Conservation (phyloP, 2,113 vertebrate species). For the Phalacrocorax carbo region DNA sequence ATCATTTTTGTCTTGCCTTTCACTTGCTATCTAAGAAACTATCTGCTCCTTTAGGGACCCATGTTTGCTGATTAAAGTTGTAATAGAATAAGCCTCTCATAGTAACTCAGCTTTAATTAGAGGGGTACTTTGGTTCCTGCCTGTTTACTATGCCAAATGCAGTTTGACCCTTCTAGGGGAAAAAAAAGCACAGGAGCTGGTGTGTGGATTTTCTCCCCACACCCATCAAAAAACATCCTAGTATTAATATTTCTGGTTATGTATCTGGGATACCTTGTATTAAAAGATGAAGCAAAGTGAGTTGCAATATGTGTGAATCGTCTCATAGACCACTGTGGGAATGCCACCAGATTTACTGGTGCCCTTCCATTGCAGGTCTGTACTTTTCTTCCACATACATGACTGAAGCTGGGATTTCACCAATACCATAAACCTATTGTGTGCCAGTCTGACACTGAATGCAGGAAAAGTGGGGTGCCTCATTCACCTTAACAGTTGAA, state of each 20-base stretch:
- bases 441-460: neutral
- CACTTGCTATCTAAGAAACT: neutral
- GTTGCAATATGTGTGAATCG: neutral
- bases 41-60: neutral
- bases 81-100: neutral
- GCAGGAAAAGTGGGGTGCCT: neutral
- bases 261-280: neutral
- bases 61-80: neutral
- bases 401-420: neutral
- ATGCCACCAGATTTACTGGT: neutral
- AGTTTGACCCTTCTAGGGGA: neutral
- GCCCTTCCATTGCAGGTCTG: neutral
- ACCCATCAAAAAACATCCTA: rapidly evolving
- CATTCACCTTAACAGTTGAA: neutral
- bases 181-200: neutral
- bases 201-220: neutral
- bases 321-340: neutral
- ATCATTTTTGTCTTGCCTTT: neutral
- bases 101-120: neutral
- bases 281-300: neutral
- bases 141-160: neutral
- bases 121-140: neutral
- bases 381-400: neutral
- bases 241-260: neutral
- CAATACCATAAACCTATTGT: neutral